phyloP scores from a whole-genome alignment of 2,113 vertebrate genomes.

The Indri indri region DNA sequence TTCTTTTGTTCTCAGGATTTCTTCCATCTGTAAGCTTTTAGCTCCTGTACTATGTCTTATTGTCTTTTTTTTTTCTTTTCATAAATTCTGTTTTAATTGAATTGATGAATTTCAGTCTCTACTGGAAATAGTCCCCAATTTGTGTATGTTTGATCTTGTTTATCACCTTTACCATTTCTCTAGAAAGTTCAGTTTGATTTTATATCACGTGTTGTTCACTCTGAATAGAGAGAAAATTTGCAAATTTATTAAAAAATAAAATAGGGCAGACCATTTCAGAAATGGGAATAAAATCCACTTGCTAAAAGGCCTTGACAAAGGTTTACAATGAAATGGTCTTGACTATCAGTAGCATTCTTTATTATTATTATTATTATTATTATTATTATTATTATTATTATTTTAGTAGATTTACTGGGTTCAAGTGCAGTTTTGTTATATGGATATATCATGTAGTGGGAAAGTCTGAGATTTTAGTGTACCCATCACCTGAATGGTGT shows the following conservation, averaged over 20 bases:
- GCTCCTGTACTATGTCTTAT: neutral
- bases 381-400: neutral
- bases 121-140: neutral
- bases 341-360: neutral
- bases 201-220: neutral
- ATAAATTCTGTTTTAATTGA: neutral
- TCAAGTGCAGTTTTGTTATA: no score
- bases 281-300: neutral
- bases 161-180: neutral
- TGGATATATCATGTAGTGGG: no score
- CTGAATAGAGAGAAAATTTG: neutral
- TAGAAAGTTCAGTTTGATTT: neutral
- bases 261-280: neutral
- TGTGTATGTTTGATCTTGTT: neutral
- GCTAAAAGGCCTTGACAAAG: neutral
- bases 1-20: neutral
- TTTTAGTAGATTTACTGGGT: no score
- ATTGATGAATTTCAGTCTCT: neutral
- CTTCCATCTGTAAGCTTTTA: neutral
- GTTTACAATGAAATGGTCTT: neutral
- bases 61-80: neutral
- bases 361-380: neutral
- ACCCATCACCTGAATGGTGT: no score
- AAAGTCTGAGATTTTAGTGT: no score
- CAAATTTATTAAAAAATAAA: neutral